Percentiles rank a stretch among this genome's conserved stretches.
Evolutionary conservation across 2,797 vertebrate species (phyloP).

Genomic region (Hippoglossus hippoglossus): DNA sequence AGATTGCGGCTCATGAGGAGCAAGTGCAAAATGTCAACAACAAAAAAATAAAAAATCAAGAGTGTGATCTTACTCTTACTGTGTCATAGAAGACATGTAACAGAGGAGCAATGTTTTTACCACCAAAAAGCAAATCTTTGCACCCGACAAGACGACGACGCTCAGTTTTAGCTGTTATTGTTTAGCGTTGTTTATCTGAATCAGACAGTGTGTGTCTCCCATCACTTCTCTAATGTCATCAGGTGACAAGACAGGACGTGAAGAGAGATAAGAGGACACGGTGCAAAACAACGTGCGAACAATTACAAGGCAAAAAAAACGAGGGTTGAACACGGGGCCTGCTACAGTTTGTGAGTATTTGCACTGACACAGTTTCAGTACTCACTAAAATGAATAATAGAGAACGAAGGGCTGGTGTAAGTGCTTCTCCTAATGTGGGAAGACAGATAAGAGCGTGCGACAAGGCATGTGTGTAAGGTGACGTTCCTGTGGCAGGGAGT

Average conservation of each 20-base stretch:
- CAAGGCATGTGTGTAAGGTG: neutral
- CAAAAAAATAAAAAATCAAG: conserved; percentile 15
- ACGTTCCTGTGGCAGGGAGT: neutral
- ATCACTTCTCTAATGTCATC: conserved; percentile 31
- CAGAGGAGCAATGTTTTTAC: neutral
- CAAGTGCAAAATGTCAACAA: conserved; percentile 52
- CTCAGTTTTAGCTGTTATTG: conserved; percentile 11
- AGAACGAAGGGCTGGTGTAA: conserved; percentile 52
- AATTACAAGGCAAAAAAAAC: neutral
- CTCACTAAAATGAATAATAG: conserved; percentile 74
- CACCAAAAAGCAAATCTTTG: conserved; percentile 1
- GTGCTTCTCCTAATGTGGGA: conserved; percentile 52
- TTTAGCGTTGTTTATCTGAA: conserved; percentile 26
- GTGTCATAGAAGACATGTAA: conserved; percentile 15
- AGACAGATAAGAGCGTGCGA: neutral
- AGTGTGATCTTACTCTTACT: conserved; percentile 41
- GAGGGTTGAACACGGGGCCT: conserved; percentile 21
- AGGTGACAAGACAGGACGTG: conserved; percentile 8
- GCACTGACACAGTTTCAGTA: conserved; percentile 66
- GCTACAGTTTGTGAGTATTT: conserved; percentile 25
- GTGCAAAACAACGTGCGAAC: neutral
- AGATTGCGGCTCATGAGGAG: conserved; percentile 54
- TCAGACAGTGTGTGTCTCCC: conserved; percentile 8
- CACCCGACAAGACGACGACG: neutral
- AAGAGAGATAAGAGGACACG: conserved; percentile 15